These are phyloP conservation scores for Napeogenes inachia DNA, from an alignment of 2,888 invertebrate genomes.

Conservation along the genomic window DNA sequence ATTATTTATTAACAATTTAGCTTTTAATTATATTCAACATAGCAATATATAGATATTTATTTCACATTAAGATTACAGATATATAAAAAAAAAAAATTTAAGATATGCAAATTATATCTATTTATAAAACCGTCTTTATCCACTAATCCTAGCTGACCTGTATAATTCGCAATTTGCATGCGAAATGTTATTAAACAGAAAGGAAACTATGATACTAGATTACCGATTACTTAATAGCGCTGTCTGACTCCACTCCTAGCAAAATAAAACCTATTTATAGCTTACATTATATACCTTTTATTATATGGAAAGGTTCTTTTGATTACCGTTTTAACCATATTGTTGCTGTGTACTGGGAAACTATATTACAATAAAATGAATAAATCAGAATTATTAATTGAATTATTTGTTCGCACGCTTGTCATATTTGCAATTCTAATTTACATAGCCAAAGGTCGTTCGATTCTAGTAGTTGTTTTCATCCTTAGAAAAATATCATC, in stretches of 20 bases:
- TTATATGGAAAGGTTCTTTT: too few relatives aligned
- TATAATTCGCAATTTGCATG: slow-evolving; percentile 13
- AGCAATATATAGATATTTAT: too few relatives aligned
- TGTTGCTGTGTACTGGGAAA: too few relatives aligned
- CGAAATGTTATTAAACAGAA: slow-evolving; percentile 13
- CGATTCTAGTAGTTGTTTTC: slow-evolving; percentile 7
- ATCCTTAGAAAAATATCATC: slow-evolving; percentile 8
- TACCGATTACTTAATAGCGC: background rate
- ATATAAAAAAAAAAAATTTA: too few relatives aligned
- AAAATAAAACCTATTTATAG: background rate
- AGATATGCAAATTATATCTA: too few relatives aligned
- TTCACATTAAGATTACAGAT: too few relatives aligned
- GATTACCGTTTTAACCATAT: too few relatives aligned
- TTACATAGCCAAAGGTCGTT: slow-evolving; percentile 16
- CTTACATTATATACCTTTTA: too few relatives aligned
- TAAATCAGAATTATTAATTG: background rate
- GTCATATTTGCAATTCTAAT: slow-evolving; percentile 16
- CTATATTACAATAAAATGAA: background rate
- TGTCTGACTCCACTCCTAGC: background rate
- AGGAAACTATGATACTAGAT: slow-evolving; percentile 6
- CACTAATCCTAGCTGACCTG: slow-evolving; percentile 1
- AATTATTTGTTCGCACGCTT: slow-evolving; percentile 11
- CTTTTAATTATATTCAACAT: too few relatives aligned
- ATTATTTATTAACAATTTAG: too few relatives aligned
- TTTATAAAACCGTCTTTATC: background rate